Evolutionary conservation across 2,113 vertebrate species (phyloP).

Genomic region (Prinia subflava): DNA sequence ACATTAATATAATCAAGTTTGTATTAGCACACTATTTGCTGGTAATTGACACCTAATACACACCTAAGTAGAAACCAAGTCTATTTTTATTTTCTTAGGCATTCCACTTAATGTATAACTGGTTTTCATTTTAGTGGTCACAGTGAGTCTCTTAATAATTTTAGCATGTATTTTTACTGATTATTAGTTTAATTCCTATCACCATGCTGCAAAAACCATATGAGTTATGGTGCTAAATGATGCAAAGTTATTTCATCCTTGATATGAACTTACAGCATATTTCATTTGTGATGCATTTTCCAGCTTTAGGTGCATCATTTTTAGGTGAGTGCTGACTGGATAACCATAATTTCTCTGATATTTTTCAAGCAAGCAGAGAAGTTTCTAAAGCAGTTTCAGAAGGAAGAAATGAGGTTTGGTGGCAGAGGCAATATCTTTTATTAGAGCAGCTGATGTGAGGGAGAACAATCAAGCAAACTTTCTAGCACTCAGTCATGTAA

Average conservation of each 20-base stretch:
- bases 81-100: neutral
- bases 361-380: neutral
- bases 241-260: neutral
- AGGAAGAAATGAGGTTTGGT: constrained; percentile 6
- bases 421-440: constrained; percentile 2
- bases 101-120: neutral
- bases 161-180: neutral
- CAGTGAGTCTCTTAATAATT: neutral
- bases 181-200: neutral
- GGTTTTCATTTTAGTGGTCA: neutral
- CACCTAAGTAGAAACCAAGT: neutral
- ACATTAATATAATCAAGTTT: neutral
- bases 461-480: neutral
- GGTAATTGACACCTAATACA: neutral
- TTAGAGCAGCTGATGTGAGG: neutral
- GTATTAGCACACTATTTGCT: neutral
- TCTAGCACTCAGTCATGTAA: neutral
- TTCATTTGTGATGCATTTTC: neutral
- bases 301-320: neutral
- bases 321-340: neutral
- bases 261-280: neutral
- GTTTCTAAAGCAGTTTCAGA: constrained; percentile 1
- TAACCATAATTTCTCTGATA: neutral
- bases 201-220: neutral
- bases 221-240: neutral